Percentiles rank a stretch among this genome's conserved stretches.
These are phyloP conservation scores for Ara ararauna DNA, from an alignment of 2,797 vertebrate genomes.

Conservation along the genomic window DNA sequence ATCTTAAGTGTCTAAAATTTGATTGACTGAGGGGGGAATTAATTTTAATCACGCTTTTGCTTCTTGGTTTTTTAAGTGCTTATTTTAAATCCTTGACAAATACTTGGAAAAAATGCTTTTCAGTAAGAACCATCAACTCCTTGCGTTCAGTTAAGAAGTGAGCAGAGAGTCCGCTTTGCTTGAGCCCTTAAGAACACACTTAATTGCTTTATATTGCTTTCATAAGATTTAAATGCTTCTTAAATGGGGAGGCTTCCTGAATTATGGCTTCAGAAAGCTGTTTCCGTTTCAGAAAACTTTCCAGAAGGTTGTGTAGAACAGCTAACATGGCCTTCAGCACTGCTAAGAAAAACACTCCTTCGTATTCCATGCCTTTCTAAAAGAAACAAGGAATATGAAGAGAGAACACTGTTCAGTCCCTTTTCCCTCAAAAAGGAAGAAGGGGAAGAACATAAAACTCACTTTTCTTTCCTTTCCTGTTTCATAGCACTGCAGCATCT, in stretches of 20 bases:
- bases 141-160: not conserved
- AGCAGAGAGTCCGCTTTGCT: not conserved
- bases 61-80: not conserved
- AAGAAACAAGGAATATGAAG: not conserved
- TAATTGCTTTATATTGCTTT: conserved; percentile 35
- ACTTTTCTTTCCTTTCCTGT: not conserved
- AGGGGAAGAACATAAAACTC: not conserved
- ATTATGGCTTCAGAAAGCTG: conserved; percentile 8
- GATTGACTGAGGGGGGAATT: not conserved
- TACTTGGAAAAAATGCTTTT: not conserved
- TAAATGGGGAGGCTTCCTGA: not conserved
- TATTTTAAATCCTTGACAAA: conserved; percentile 24
- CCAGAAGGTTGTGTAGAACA: conserved; percentile 13
- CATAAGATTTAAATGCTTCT: conserved; percentile 12
- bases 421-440: not conserved
- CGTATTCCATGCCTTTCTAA: not conserved
- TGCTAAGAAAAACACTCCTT: not conserved
- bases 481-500: not conserved
- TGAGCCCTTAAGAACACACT: not conserved
- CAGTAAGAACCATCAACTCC: not conserved
- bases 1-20: not conserved
- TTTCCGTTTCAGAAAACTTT: conserved; percentile 27
- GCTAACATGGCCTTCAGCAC: not conserved
- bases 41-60: not conserved
- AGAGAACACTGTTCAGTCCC: not conserved